phyloP scores from a whole-genome alignment of 2,888 invertebrate genomes.

The Leucophora obtusa region DNA sequence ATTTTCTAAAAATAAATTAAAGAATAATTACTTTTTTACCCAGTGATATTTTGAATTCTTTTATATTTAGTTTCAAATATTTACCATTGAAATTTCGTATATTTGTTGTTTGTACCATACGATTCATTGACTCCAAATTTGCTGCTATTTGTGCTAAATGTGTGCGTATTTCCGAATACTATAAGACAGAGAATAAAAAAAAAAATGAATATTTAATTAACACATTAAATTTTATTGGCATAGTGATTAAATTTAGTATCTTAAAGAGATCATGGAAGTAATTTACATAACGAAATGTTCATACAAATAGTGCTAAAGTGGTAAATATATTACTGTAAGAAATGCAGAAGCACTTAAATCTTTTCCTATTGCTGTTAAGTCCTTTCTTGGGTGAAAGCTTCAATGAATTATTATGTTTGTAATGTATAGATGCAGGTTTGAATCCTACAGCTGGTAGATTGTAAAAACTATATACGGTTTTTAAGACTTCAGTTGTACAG shows the following conservation, averaged over 20 bases:
- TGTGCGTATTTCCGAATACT: slow-evolving; percentile 77
- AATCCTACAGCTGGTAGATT: no score
- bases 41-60: background rate
- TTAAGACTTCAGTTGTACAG: no score
- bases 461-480: no score
- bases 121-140: slow-evolving; percentile 76
- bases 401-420: no score
- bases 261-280: background rate
- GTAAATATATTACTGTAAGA: no score
- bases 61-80: background rate
- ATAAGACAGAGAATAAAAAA: slow-evolving; percentile 48
- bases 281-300: background rate
- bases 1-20: slow-evolving; percentile 68
- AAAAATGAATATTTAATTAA: slow-evolving; percentile 41
- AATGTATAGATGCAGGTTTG: no score
- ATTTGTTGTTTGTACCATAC: slow-evolving; percentile 76
- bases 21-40: background rate
- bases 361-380: no score
- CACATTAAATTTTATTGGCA: slow-evolving; percentile 13
- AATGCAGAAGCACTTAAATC: no score
- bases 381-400: no score
- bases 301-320: no score
- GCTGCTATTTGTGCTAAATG: slow-evolving; percentile 73
- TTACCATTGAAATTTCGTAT: slow-evolving; percentile 76
- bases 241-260: background rate